Conservation (phyloP, 2,113 vertebrate species). For the Sorex araneus region DNA sequence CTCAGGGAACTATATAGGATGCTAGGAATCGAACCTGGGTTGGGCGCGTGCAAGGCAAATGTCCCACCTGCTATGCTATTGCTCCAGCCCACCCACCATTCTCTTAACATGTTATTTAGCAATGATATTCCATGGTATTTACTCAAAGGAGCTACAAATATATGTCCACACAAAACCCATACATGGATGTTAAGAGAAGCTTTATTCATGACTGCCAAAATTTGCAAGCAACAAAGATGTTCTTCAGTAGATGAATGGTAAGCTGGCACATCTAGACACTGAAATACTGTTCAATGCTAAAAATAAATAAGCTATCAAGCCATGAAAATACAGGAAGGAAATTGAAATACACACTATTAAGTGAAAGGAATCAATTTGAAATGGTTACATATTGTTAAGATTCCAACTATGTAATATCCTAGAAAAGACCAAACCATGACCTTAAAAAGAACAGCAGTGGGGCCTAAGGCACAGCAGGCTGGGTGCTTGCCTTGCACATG, state of each 20-base stretch:
- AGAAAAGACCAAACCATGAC: background rate
- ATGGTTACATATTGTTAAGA: background rate
- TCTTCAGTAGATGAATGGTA: background rate
- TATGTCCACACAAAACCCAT: background rate
- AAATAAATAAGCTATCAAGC: background rate
- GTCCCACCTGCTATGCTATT: too few relatives aligned
- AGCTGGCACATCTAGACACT: constrained; percentile 1
- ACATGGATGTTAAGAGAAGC: background rate
- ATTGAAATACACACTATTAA: constrained; percentile 9
- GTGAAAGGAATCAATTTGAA: constrained; percentile 4
- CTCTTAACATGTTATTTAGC: background rate
- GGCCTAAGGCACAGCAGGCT: too few relatives aligned
- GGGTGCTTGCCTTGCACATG: too few relatives aligned
- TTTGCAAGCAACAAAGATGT: constrained; percentile 19
- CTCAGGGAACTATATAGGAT: too few relatives aligned
- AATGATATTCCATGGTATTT: background rate
- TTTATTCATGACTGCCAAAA: background rate
- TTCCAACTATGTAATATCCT: background rate
- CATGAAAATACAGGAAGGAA: background rate
- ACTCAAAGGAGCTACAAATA: constrained; percentile 31
- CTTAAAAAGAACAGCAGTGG: background rate
- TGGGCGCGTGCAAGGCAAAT: too few relatives aligned
- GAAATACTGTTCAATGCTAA: constrained; percentile 25
- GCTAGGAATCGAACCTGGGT: too few relatives aligned
- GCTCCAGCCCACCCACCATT: too few relatives aligned